Evolutionary conservation across 1,140 invertebrate species (phyloP).

Genomic region (Whitmania pigra): DNA sequence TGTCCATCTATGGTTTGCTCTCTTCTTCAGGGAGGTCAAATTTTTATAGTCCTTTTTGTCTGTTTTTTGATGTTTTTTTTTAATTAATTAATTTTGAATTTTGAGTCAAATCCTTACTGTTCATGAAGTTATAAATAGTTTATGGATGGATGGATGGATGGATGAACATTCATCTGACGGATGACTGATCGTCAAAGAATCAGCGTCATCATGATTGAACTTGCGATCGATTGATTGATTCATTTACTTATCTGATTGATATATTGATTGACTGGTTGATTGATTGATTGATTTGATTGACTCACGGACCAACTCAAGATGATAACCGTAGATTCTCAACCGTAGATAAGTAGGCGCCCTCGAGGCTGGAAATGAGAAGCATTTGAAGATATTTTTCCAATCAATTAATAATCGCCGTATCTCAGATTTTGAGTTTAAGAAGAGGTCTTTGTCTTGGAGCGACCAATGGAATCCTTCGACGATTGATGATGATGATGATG

Average conservation of each 20-base stretch:
- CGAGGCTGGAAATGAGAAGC: background rate
- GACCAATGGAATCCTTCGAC: background rate
- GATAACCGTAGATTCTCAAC: background rate
- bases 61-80: too few relatives aligned
- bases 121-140: too few relatives aligned
- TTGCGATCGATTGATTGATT: background rate
- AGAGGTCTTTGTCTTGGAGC: too few relatives aligned
- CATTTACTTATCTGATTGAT: background rate
- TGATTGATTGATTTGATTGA: slow-evolving; percentile 4
- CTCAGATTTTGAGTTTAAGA: too few relatives aligned
- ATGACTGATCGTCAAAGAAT: background rate
- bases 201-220: too few relatives aligned
- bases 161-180: background rate
- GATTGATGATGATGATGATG: background rate
- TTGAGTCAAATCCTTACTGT: too few relatives aligned
- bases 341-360: background rate
- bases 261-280: background rate
- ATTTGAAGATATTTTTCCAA: slow-evolving; percentile 1
- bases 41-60: too few relatives aligned
- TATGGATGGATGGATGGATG: background rate
- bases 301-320: background rate
- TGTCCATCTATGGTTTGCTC: too few relatives aligned
- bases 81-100: too few relatives aligned
- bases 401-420: background rate
- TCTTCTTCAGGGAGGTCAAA: too few relatives aligned